Base-by-base conservation (phyloP, 2,888 invertebrate genomes). In the Venusia cambrica region DNA sequence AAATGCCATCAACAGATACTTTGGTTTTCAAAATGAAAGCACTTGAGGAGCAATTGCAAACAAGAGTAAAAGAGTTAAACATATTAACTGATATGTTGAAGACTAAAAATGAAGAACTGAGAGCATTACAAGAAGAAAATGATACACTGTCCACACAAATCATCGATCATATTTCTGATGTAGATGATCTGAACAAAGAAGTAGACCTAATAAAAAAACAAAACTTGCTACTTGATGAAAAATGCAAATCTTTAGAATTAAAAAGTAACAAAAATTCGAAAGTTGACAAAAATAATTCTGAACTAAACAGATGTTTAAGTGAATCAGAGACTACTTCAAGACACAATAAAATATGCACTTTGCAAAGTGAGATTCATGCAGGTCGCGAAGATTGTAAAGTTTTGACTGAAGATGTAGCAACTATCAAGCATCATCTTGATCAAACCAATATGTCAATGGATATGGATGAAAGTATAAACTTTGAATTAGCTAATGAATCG, bases 111-210 rank as follows among this genome's bases (percentile, higher is more conserved):
- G 45, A 50, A 17, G 48, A 79, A 47, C 45, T 87, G 9, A 53
- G 64, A 32, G 60, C 55, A 11, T 64, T 90, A 38, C 88, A 88
- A 64, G 67, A 70, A 5, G 89, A 90, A 63, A 85, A 88, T 51
- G 87, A 89, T 46, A 68, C 73, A 24, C 65, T 91, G 10, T 90
- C 91, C 0, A 87, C 76, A 17, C 83, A 89, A 59, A 49, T 92
- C 1, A 87, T 90, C 69, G 91, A 91, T 24, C 85, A 69, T 38
- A 75, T 90, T 28, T 83, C 89, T 30, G 91, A 91, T 45, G 72
- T 69, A 7, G 89, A 90, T 27, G 56, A 63, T 13, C 63, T 90
- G 2, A 87, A 72, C 38, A 70, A 72, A 43, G 72, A 80, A 48
- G 42, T 85, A n/a, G 52, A 69, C 15, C 44, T 12, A 11, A 26